Conservation (phyloP, 2,113 vertebrate species). For the Antechinus stuartii region DNA sequence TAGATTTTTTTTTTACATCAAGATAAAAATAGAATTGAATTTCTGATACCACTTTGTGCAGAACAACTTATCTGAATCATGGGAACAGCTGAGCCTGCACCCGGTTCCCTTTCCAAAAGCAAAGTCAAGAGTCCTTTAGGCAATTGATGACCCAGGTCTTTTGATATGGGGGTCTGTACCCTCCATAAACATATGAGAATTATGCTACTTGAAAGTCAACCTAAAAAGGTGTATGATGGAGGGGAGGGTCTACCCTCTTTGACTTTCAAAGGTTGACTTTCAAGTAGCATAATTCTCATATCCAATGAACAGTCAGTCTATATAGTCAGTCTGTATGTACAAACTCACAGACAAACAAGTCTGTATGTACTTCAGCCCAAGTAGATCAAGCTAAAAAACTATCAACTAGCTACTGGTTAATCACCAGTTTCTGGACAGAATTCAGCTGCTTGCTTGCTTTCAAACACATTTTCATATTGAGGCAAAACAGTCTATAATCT, state of each 20-base stretch:
- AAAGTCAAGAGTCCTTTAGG: not conserved
- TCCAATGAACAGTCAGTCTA: not conserved
- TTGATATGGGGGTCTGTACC: not conserved
- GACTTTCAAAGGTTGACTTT: not conserved
- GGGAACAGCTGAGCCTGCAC: not conserved
- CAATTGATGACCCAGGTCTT: not conserved
- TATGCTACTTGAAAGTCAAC: no score
- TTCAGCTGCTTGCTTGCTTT: constrained; percentile 16
- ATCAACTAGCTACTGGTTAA: not conserved
- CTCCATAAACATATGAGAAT: not conserved
- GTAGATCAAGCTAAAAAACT: not conserved
- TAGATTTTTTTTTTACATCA: not conserved
- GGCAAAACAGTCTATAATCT: not conserved
- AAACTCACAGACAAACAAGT: not conserved
- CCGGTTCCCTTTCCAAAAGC: not conserved
- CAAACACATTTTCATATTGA: constrained; percentile 3
- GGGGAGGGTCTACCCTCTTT: not conserved
- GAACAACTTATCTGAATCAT: not conserved
- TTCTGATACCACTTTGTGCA: not conserved
- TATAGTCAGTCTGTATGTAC: not conserved
- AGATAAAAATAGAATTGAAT: not conserved
- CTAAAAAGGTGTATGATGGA: no score
- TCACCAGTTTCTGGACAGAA: not conserved
- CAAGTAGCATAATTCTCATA: not conserved
- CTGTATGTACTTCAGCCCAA: constrained; percentile 6